Percentiles rank a stretch among this genome's conserved stretches.
Evolutionary conservation across 2,888 invertebrate genomes (phyloP).

Genomic region (Caenorhabditis panamensis): DNA sequence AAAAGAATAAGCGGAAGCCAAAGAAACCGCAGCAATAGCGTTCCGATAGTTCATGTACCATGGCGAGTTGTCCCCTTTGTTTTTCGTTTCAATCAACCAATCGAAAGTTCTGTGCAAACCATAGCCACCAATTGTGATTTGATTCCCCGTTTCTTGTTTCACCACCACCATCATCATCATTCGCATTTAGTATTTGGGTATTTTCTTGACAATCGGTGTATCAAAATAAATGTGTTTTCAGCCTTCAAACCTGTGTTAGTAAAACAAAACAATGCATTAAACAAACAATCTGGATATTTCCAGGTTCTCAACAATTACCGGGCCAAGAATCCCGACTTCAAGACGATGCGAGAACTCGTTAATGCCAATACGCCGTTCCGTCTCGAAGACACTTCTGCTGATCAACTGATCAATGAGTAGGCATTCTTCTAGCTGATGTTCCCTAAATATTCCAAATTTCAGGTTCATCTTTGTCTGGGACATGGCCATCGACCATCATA

Average conservation of each 20-base stretch:
- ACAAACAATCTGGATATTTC: constrained; percentile 32
- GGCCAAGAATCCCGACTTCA: constrained; percentile 53
- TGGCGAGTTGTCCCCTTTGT: constrained; percentile 17
- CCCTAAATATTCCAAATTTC: background rate
- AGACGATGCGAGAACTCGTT: constrained; percentile 49
- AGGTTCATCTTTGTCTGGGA: constrained; percentile 46
- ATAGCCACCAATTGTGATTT: constrained; percentile 29
- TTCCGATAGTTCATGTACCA: constrained; percentile 29
- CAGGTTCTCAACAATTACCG: constrained; percentile 54
- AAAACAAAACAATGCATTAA: no score
- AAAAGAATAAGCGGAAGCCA: constrained; percentile 45
- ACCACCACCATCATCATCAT: constrained; percentile 24
- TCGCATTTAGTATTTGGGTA: constrained; percentile 31
- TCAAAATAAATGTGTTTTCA: constrained; percentile 51
- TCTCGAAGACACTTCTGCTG: constrained; percentile 32
- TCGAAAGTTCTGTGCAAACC: constrained; percentile 19
- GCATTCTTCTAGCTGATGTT: background rate
- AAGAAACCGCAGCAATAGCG: constrained; percentile 17
- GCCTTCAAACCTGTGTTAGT: constrained; percentile 18
- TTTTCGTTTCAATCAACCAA: no score
- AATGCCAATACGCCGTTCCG: constrained; percentile 20
- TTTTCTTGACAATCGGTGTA: constrained; percentile 14
- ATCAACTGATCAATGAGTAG: constrained; percentile 36
- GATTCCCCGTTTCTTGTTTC: constrained; percentile 8
- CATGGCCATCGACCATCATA: constrained; percentile 28